phyloP scores from a whole-genome alignment of 2,888 invertebrate species.

The Chrysolina oricalcia region DNA sequence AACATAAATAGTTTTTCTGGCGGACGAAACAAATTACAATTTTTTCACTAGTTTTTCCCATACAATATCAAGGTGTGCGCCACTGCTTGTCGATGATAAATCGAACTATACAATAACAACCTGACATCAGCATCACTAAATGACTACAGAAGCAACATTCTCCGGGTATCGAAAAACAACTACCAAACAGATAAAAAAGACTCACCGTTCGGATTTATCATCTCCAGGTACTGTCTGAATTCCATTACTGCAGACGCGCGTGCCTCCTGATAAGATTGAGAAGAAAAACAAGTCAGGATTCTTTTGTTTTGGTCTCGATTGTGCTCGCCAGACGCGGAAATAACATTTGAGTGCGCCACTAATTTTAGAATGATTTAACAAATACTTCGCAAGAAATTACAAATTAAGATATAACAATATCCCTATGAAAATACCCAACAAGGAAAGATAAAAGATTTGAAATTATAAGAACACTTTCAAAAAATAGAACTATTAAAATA shows the following conservation, averaged over 20 bases:
- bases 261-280: constrained; percentile 46
- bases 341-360: neutral
- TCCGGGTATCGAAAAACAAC: constrained; percentile 46
- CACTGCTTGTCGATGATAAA: neutral
- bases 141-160: constrained; percentile 48
- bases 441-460: neutral
- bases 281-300: constrained; percentile 22
- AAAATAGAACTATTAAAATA: neutral
- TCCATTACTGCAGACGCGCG: constrained; percentile 51
- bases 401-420: neutral
- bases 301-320: constrained; percentile 3
- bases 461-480: neutral
- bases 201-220: constrained; percentile 51
- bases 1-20: too few species aligned
- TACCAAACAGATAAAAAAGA: constrained; percentile 50
- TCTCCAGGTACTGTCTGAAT: constrained; percentile 49
- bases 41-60: too few species aligned
- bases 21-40: too few species aligned
- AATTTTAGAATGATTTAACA: neutral
- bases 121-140: constrained; percentile 52
- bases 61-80: neutral
- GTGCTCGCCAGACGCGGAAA: constrained; percentile 6
- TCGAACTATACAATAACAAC: constrained; percentile 37
- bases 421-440: neutral
- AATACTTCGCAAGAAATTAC: neutral